Evolutionary conservation across 2,888 invertebrate genomes (phyloP).

Genomic region (Tillus elongatus): DNA sequence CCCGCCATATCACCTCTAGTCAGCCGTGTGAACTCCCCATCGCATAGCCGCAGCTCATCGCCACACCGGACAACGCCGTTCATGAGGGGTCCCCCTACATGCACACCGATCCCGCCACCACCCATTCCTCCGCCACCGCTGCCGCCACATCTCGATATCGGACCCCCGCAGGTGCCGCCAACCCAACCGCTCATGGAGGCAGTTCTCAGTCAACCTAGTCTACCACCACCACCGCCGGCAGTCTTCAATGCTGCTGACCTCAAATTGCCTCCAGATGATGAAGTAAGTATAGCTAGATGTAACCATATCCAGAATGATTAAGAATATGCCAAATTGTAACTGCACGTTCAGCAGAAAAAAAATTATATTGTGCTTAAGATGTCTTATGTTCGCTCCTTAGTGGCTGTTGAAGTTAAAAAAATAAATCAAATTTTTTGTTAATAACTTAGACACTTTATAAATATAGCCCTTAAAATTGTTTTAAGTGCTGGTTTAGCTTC

Average conservation of each 20-base stretch:
- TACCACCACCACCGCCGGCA: constrained; percentile 27
- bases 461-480: too few species aligned
- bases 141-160: constrained; percentile 17
- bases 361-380: too few species aligned
- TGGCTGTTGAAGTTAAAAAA: too few species aligned
- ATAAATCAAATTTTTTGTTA: too few species aligned
- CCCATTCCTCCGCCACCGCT: constrained; percentile 24
- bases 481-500: too few species aligned
- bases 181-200: constrained; percentile 32
- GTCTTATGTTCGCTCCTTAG: too few species aligned
- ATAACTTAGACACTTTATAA: too few species aligned
- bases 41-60: constrained; percentile 64
- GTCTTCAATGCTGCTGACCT: constrained; percentile 23
- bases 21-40: constrained; percentile 66
- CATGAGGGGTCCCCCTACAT: constrained; percentile 18
- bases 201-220: constrained; percentile 34
- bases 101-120: constrained; percentile 32
- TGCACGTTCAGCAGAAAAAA: too few species aligned
- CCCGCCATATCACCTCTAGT: constrained; percentile 63
- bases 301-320: too few species aligned
- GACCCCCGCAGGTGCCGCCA: constrained; percentile 25
- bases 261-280: constrained; percentile 30
- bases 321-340: too few species aligned
- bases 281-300: too few species aligned
- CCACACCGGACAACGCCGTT: constrained; percentile 44